Evolutionary conservation across 2,113 vertebrate species (phyloP).

Genomic region (Poecile atricapillus): DNA sequence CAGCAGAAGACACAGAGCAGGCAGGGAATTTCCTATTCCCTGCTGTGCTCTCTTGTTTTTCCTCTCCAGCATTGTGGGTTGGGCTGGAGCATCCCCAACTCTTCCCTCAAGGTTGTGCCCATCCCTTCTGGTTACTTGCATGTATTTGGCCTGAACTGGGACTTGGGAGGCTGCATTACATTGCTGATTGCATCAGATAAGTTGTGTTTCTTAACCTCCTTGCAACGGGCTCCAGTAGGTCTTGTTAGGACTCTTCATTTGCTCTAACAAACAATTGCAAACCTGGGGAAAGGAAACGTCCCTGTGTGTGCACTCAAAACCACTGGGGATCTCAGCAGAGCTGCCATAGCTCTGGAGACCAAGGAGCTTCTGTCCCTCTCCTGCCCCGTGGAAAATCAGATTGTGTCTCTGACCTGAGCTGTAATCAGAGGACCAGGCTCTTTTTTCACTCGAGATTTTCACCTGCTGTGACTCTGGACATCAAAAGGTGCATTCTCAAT

Average conservation of each 20-base stretch:
- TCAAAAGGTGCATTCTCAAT: background rate
- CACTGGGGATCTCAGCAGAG: background rate
- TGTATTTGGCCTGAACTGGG: background rate
- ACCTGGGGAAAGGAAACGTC: background rate
- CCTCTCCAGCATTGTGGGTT: rapidly evolving
- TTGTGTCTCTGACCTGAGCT: background rate
- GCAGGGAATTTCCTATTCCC: background rate
- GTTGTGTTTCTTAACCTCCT: background rate
- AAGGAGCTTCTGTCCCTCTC: background rate
- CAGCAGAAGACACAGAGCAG: background rate
- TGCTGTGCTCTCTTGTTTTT: background rate
- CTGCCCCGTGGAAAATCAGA: background rate
- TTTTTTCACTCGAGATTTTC: background rate
- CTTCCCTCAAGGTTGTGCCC: background rate
- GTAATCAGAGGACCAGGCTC: background rate
- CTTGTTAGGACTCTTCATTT: conserved; percentile 20
- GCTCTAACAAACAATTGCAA: conserved; percentile 1
- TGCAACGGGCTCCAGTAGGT: background rate
- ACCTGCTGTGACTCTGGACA: background rate
- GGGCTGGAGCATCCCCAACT: background rate
- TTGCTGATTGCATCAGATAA: background rate
- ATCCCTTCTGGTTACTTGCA: background rate
- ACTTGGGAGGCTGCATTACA: background rate
- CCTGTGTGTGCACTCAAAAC: background rate
- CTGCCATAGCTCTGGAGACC: background rate